Conservation (phyloP, 2,113 vertebrate genomes). For the Machaerirhynchus nigripectus region DNA sequence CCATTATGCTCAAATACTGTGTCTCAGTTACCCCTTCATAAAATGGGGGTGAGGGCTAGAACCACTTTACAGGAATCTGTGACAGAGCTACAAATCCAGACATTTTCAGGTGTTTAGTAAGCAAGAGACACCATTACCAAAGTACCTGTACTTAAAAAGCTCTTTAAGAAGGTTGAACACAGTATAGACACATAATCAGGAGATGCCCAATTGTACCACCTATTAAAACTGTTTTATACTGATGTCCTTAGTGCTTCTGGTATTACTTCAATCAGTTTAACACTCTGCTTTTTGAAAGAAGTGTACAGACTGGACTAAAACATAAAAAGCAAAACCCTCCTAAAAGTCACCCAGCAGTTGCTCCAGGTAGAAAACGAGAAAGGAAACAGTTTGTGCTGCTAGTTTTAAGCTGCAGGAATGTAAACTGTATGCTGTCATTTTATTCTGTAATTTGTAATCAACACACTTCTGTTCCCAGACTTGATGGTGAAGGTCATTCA, state of each 20-base stretch:
- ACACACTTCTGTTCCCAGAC: slow-evolving; percentile 57
- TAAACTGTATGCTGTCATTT: background rate
- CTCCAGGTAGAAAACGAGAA: background rate
- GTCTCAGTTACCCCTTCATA: background rate
- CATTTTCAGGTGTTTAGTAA: background rate
- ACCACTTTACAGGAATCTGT: background rate
- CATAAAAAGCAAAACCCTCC: background rate
- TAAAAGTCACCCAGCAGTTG: background rate
- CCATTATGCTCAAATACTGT: background rate
- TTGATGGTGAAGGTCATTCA: slow-evolving; percentile 79
- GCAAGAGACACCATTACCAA: background rate
- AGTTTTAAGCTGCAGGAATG: background rate
- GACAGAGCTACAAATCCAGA: background rate
- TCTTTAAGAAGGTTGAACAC: background rate
- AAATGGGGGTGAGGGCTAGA: background rate
- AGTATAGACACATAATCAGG: background rate
- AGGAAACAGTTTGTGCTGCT: background rate
- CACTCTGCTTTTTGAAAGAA: background rate
- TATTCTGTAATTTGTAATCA: background rate
- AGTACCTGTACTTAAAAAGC: background rate
- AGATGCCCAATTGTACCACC: background rate
- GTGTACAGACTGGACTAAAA: background rate
- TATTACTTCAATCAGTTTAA: background rate
- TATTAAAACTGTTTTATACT: background rate
- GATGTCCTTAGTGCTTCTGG: background rate